phyloP scores from a whole-genome alignment of 2,113 vertebrate genomes.

The Poeciliopsis prolifica region DNA sequence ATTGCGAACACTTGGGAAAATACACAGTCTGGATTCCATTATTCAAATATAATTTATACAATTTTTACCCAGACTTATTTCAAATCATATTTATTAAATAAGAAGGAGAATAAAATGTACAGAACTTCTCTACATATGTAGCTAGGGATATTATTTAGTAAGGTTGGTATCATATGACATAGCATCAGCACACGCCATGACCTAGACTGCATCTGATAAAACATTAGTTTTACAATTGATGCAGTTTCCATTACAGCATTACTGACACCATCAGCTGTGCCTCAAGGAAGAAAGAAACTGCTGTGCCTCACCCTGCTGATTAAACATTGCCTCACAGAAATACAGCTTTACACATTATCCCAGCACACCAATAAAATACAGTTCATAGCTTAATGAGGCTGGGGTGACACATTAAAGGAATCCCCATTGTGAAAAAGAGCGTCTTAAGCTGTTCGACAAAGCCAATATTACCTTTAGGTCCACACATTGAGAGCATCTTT shows the following conservation, averaged over 20 bases:
- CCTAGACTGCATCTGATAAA: background rate
- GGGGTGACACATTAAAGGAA: slow-evolving; percentile 43
- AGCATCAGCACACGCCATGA: slow-evolving; percentile 2
- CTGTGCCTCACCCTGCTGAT: slow-evolving; percentile 30
- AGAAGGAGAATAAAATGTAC: background rate
- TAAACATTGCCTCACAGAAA: slow-evolving; percentile 22
- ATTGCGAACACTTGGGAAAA: too few species aligned
- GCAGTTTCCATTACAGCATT: slow-evolving; percentile 14
- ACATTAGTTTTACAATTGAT: background rate
- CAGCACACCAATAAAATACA: slow-evolving; percentile 31
- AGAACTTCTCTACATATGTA: background rate
- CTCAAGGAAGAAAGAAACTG: background rate
- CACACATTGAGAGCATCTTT: background rate
- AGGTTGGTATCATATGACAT: background rate
- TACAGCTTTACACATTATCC: background rate
- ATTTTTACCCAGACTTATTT: background rate
- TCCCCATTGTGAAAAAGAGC: slow-evolving; percentile 18
- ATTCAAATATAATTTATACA: background rate
- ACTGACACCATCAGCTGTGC: slow-evolving; percentile 27
- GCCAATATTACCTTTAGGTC: background rate
- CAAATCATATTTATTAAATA: background rate
- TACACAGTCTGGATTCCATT: background rate
- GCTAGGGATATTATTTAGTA: background rate
- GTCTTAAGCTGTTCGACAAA: background rate
- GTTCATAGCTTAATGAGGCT: slow-evolving; percentile 30